Conservation (phyloP, 1,140 invertebrate species). For the Drosophila serrata region DNA sequence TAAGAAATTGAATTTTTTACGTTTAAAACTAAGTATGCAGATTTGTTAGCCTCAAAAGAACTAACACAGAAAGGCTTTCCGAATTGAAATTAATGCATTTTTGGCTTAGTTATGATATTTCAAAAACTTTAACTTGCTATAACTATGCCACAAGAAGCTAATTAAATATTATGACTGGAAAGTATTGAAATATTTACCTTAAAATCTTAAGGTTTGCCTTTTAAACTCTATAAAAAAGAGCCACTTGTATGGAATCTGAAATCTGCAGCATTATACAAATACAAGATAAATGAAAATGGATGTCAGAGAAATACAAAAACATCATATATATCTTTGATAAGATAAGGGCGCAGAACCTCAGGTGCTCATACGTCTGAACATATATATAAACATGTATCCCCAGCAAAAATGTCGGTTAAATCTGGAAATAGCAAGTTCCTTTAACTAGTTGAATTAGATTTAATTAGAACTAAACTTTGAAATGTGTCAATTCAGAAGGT, state of each 20-base stretch:
- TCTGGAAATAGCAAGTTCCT: slow-evolving; percentile 16
- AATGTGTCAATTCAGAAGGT: neutral
- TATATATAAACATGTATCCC: neutral
- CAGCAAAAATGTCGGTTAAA: slow-evolving; percentile 4
- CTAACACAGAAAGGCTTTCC: too few species aligned
- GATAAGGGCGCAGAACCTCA: slow-evolving; percentile 26
- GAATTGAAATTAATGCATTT: too few species aligned
- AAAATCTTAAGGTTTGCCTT: neutral
- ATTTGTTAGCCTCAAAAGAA: too few species aligned
- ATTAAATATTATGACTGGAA: too few species aligned
- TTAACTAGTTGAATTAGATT: slow-evolving; percentile 7
- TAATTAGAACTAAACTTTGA: slow-evolving; percentile 4
- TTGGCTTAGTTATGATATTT: too few species aligned
- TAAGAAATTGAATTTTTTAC: too few species aligned
- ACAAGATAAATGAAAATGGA: slow-evolving; percentile 35
- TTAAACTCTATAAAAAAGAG: neutral
- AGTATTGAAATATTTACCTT: neutral
- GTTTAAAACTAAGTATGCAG: too few species aligned
- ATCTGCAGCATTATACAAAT: slow-evolving; percentile 13
- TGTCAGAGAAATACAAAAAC: slow-evolving; percentile 34
- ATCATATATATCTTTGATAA: slow-evolving; percentile 46
- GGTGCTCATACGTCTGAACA: slow-evolving; percentile 1
- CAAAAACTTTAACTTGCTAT: too few species aligned
- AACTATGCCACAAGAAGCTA: too few species aligned
- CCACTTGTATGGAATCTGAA: slow-evolving; percentile 14